Evolutionary conservation across 1,140 invertebrate genomes (phyloP).

Genomic region (Asobara japonica): DNA sequence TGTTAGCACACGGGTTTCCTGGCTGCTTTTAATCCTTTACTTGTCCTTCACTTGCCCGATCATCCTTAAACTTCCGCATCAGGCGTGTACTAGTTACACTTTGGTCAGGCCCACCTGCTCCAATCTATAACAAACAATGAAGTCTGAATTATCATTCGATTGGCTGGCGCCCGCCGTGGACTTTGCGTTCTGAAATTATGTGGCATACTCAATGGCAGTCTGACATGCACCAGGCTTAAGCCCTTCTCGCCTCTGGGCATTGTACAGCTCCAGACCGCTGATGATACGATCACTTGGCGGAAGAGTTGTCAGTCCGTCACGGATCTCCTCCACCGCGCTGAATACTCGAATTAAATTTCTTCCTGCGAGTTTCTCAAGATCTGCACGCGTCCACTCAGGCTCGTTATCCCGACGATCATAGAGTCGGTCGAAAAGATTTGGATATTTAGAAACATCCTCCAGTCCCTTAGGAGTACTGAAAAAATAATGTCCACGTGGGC

Average conservation of each 20-base stretch:
- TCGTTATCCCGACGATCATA: conserved; percentile 55
- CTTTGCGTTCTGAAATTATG: background rate
- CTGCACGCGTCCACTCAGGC: conserved; percentile 71
- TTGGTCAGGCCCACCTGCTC: background rate
- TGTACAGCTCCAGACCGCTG: conserved; percentile 38
- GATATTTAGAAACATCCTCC: conserved; percentile 78
- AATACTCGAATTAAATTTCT: conserved; percentile 77
- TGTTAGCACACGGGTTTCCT: no score
- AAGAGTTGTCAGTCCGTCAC: conserved; percentile 38
- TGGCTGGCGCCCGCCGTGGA: background rate
- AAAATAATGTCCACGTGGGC: background rate
- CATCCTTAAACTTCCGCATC: no score
- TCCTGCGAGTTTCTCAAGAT: conserved; percentile 77
- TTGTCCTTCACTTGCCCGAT: no score
- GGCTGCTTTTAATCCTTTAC: no score
- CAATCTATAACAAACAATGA: background rate
- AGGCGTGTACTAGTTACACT: background rate
- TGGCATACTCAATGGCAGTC: conserved; percentile 49
- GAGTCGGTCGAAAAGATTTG: conserved; percentile 72
- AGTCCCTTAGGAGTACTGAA: conserved; percentile 70
- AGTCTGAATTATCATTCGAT: background rate
- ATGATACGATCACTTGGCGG: conserved; percentile 46
- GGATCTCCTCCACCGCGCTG: conserved; percentile 71
- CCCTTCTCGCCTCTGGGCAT: conserved; percentile 38
- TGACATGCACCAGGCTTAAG: conserved; percentile 47